Base-by-base conservation (phyloP, 2,797 vertebrate species). In the Artibeus jamaicensis region DNA sequence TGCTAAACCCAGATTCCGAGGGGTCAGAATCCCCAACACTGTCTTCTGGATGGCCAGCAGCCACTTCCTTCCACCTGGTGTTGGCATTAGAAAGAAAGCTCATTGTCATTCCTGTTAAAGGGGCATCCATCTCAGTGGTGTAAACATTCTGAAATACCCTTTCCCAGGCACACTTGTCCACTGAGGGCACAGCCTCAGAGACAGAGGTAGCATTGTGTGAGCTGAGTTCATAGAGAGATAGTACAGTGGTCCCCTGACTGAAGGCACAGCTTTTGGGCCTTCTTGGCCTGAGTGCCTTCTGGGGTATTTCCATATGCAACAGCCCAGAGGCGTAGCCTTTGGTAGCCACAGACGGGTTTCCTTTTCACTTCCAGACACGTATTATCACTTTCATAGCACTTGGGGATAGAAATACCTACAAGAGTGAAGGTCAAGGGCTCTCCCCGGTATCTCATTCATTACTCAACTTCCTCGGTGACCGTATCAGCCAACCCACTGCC, bases 371-470 rank as follows among this genome's bases (percentile, higher is more conserved):
- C 50, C 87, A 79, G 68, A 87, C 50, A 76, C 44, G 32, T 79
- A 22, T 6, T 9, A 55, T 87, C 86, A 92, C 77, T 92, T 87
- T 89, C 83, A 32, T 9, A 95, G 93, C 86, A 74, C 95, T 92
- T 93, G 91, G 92, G 95, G 93, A 95, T 83, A 89, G 95, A 97
- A 94, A 91, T 96, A 70, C 78, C 70, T 91, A 26, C 9, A 93
- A 81, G 91, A 97, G 93, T 87, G 79, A 96, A 95, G 86, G 88
- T 93, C 93, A 96, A 96, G 96, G 93, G 96, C 97, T 96, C 84
- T 95, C 93, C 93, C 93, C 39, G 82, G 67, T 62, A 86, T 86
- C 74, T 91, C 85, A 57, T 85, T 93, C 83, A 95, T 95, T 71
- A 86, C 70, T 86, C 94, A 85, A 57, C 55, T 67, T 96, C 85